Evolutionary conservation across 1,140 invertebrate species (phyloP).

Genomic region (Drosophila bipectinata): DNA sequence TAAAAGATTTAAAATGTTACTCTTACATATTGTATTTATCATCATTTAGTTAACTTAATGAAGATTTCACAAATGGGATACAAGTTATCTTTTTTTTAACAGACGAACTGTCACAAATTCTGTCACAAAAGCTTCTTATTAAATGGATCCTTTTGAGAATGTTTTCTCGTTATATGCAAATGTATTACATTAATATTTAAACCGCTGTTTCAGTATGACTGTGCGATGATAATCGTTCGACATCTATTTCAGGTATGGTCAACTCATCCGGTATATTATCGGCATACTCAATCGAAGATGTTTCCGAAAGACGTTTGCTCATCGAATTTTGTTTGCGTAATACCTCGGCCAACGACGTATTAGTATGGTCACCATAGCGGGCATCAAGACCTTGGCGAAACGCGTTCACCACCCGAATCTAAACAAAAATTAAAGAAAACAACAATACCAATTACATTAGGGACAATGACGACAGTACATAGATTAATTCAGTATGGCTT

Average conservation of each 20-base stretch:
- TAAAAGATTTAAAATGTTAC: not conserved
- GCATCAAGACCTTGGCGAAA: conserved; percentile 99
- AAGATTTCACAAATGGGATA: not conserved
- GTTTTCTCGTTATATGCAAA: not conserved
- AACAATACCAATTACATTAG: conserved; percentile 70
- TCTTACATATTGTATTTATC: not conserved
- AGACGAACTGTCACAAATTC: not conserved
- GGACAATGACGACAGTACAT: conserved; percentile 57
- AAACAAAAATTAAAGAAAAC: conserved; percentile 75
- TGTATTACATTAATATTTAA: conserved; percentile 84
- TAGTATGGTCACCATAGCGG: conserved; percentile 95
- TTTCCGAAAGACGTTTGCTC: conserved; percentile 94
- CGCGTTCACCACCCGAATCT: conserved; percentile 99
- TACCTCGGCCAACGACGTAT: conserved; percentile 94
- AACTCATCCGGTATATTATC: conserved; percentile 94
- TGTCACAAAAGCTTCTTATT: not conserved
- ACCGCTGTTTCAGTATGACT: conserved; percentile 97
- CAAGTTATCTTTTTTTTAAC: not conserved
- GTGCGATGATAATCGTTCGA: conserved; percentile 94
- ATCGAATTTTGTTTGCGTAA: conserved; percentile 95
- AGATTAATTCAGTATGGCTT: conserved; percentile 9
- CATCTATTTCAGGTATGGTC: conserved; percentile 94
- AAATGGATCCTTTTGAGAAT: not conserved
- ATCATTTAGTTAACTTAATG: not conserved
- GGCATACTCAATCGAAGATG: conserved; percentile 95